Base-by-base conservation (phyloP, 2,797 vertebrate species). In the Jordanella pulchra region DNA sequence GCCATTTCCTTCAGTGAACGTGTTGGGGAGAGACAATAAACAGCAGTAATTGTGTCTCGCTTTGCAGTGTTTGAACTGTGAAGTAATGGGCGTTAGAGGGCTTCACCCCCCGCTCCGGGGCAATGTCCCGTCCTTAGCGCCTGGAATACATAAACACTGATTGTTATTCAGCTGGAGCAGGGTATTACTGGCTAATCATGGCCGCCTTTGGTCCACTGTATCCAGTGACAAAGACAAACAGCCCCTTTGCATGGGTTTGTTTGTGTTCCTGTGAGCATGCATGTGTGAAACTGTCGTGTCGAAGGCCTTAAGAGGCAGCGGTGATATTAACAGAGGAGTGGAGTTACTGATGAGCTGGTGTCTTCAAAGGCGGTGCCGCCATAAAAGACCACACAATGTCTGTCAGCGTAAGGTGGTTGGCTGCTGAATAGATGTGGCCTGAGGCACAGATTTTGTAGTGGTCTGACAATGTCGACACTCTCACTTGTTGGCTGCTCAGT, bases 141-240 rank as follows among this genome's bases (percentile, higher is more conserved):
- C 71, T 69, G 63, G 73, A 80, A 76, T 78, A 87, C 83, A 80
- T 89, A 90, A 92, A 92, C 87, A 86, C 85, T 76, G 84, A 75
- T 92, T 91, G 90, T 92, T 91, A 93, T 92, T 92, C 90, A 88
- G 83, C 77, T 71, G 87, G 84, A 89, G 86, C 86, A 1, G 83
- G 76, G 27, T 53, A 70, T 89, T 83, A 82, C 83, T 67, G 80
- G 77, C 80, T 82, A 88, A 89, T 88, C 89, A 85, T 28, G 4
- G 68, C 30, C 10, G 56, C 72, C 72, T 74, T 65, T 70, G 23
- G 67, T 60, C 56, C 27, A 18, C 65, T 28, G 77, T 76, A 86
- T 88, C 84, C 35, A 44, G 68, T 84, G 83, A 86, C 87, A 88
- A 82, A 86, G 78, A 76, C 74, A 76, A 63, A 68, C 63, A 23